Conservation (phyloP, 2,888 invertebrate species). For the Drosophila sordidapex region DNA sequence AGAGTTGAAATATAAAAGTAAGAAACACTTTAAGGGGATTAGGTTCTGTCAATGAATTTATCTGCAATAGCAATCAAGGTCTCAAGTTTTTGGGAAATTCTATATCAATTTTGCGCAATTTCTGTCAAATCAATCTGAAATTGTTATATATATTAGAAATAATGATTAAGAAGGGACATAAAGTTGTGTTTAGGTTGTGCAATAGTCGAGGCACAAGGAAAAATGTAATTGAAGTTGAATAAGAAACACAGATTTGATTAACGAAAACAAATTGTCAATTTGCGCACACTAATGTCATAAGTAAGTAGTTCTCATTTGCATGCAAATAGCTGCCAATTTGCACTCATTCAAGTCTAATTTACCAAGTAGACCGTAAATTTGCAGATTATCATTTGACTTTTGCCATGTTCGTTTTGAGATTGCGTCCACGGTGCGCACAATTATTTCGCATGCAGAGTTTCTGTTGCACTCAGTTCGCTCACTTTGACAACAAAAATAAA, state of each 20-base stretch:
- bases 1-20: no score
- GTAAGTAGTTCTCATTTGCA: background rate
- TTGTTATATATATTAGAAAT: accelerated
- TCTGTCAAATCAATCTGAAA: background rate
- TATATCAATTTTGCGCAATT: background rate
- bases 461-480: conserved; percentile 20
- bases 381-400: conserved; percentile 31
- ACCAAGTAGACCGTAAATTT: conserved; percentile 1
- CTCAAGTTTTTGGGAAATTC: background rate
- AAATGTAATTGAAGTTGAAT: background rate
- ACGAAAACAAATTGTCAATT: background rate
- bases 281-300: background rate
- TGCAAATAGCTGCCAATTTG: background rate
- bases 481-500: background rate
- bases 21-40: background rate
- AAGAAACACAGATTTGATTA: background rate
- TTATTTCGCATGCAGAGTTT: conserved; percentile 32
- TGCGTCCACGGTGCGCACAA: conserved; percentile 48
- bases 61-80: background rate
- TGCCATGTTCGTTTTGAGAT: conserved; percentile 22
- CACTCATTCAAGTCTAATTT: background rate
- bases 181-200: background rate
- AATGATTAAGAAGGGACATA: no score
- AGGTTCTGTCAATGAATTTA: background rate
- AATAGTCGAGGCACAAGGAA: background rate